These are phyloP conservation scores for Argynnis bischoffii DNA, from an alignment of 2,888 invertebrate genomes.

Conservation along the genomic window DNA sequence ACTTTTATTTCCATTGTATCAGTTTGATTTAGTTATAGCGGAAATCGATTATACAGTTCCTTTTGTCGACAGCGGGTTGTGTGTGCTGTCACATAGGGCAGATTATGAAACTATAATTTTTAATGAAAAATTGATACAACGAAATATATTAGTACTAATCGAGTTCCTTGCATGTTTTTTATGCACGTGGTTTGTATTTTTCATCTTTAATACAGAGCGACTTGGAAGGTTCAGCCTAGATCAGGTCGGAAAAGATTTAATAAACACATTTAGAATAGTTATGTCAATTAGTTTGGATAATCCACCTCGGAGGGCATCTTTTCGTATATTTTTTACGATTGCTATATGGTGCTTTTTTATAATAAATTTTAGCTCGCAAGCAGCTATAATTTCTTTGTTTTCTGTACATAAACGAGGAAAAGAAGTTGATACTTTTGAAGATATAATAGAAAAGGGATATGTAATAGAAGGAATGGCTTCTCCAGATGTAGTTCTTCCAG, in stretches of 20 bases:
- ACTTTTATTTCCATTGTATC: constrained; percentile 63
- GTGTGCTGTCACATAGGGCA: constrained; percentile 64
- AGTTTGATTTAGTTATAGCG: constrained; percentile 63
- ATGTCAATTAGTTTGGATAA: constrained; percentile 58
- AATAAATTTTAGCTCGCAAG: constrained; percentile 70
- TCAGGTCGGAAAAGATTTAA: constrained; percentile 67
- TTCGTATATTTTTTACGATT: constrained; percentile 63
- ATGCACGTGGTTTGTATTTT: constrained; percentile 65
- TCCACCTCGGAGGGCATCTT: constrained; percentile 56
- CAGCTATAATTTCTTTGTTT: constrained; percentile 70
- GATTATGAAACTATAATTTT: constrained; percentile 64
- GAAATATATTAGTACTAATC: constrained; percentile 48
- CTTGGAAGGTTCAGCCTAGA: constrained; percentile 50
- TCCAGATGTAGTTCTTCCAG: constrained; percentile 70
- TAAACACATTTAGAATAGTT: constrained; percentile 62
- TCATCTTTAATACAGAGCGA: constrained; percentile 56
- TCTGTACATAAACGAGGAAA: constrained; percentile 67
- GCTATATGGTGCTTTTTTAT: constrained; percentile 71
- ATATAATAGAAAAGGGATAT: constrained; percentile 68
- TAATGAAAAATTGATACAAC: constrained; percentile 52
- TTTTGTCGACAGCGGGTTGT: constrained; percentile 67
- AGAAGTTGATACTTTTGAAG: constrained; percentile 72
- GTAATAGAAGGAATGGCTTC: constrained; percentile 69
- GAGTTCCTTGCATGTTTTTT: constrained; percentile 54
- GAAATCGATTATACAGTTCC: constrained; percentile 63